Evolutionary conservation across 2,797 vertebrate genomes (phyloP), one percentile per base, ranked within the genome.

Genomic region (Pagetopsis macropterus): DNA sequence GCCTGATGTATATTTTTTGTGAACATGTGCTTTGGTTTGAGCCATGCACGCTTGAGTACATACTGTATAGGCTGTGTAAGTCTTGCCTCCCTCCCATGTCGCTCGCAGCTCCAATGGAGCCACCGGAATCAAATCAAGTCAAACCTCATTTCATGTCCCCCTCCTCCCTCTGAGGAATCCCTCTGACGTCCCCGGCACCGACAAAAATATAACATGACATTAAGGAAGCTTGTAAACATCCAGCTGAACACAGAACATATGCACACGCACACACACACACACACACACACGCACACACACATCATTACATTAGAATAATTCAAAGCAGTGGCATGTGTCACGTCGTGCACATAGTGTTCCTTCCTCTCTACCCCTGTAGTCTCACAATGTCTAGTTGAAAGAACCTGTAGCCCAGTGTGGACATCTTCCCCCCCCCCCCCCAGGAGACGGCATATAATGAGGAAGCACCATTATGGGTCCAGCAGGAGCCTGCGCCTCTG

Each of bases 401-500:
- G 79, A 72, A 90, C 80, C 86, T 79, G 85, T 81, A 83, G 70
- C 86, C 74, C 84, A 83, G 84, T 48, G 14, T 84, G 84, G 78
- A 72, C 62, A 81, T 86, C 41, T 68, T 75, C 0, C 33, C 33
- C 33, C 27, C n/a, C 23, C 27, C 27, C 27, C 15, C 27, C 51
- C 73, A 57, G 65, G 67, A 85, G 89, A 87, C 75, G 52, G 65
- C 67, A 68, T 76, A 75, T 93, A 90, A 93, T 90, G 89, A 92
- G 88, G 88, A 87, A 81, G 81, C 84, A 59, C 78, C 79, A 87
- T 91, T 87, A 92, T 78, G 79, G 82, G 70, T 92, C 83, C 87
- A 83, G 77, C 79, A 85, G 80, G 87, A 88, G 79, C 69, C 75
- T 33, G 76, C 65, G 78, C 65, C 84, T 81, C 77, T 57, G 65